Base-by-base conservation (phyloP, 2,797 vertebrate species). In the Brachymystax lenok region DNA sequence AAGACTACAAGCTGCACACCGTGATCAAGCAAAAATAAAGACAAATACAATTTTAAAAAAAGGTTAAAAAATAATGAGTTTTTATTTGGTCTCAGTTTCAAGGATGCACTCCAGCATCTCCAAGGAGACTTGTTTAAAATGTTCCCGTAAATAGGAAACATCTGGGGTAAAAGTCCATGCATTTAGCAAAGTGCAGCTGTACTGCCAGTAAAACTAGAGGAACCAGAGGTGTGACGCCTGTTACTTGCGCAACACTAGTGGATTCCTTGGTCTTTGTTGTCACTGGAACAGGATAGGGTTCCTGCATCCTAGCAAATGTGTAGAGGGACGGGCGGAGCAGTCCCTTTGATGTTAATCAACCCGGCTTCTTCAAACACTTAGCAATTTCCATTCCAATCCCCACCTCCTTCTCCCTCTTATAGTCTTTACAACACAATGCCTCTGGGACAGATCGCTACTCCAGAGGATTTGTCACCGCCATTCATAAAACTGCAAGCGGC, bases 221-320 rank as follows among this genome's bases (percentile, higher is more conserved):
- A 17, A 28, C 14, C 40, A 46, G 8, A 40, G 33, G 21, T 79
- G 56, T 16, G 13, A 3, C 16, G 59, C 1, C 40, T 46, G 40
- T 46, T 8, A 12, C 2, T 56, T 81, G 19, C 17, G 0, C 28
- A 78, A 75, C 3, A 21, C n/a, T 69, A 14, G 30, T 40, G 4
- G 56, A 7, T 54, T n/a, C 77, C 66, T 14, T 76, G 50, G 28
- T 33, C 30, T 7, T 40, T 28, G 14, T 28, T 10, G 40, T 73
- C 61, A 51, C 33, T 5, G 0, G 24, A 86, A 84, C 86, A 91
- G 87, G 85, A 89, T 77, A 2, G 6, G 52, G 3, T 70, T 86
- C 83, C 82, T 82, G 5, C 63, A 80, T 66, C 14, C 8, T 21
- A 72, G 6, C 2, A 17, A 28, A 10, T 35, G 7, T 6, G 19